Base-by-base conservation (phyloP, 2,113 vertebrate genomes). In the Asarcornis scutulata region DNA sequence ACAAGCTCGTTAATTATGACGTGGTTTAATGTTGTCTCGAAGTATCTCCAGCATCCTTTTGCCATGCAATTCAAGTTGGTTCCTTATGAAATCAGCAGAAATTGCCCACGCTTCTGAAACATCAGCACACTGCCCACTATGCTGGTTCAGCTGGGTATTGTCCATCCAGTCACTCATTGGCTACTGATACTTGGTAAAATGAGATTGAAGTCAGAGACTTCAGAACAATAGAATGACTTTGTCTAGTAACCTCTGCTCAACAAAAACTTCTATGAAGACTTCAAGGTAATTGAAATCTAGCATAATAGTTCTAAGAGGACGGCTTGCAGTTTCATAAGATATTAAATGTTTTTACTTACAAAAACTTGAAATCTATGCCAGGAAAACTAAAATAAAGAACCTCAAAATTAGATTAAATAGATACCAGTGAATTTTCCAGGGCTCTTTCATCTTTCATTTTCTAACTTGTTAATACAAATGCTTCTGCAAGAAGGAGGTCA, bases 381-480 rank as follows among this genome's bases (percentile, higher is more conserved):
- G 72, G 72, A 95, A 91, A 96, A 78, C 15, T n/a, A 38, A 90
- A 93, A 76, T 72, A 82, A 90, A 84, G 44, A 66, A 56, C 18
- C 86, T 88, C 14, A 74, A 95, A 95, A 77, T 87, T 56, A 88
- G 68, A 81, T 94, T 81, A 86, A 91, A 90, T 66, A 90, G 76
- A 86, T 91, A 83, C 9, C 68, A 78, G 29, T 11, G 11, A 82
- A 40, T 96, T 96, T 95, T 91, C 83, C 86, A 76, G 38, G 26
- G 64, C 8, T 64, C 21, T 68, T 80, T 81, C 42, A 71, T 86
- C 52, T 44, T 81, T 83, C n/a, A 9, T 74, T 81, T 94, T 90
- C 38, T 86, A 38, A 46, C 68, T 88, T 78, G 12, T 74, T 91
- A 63, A 83, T 74, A n/a, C 3, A 80, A 68, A 75, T 75, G 32